Evolutionary conservation across 2,888 invertebrate species (phyloP).

Genomic region (Cephonodes hylas): DNA sequence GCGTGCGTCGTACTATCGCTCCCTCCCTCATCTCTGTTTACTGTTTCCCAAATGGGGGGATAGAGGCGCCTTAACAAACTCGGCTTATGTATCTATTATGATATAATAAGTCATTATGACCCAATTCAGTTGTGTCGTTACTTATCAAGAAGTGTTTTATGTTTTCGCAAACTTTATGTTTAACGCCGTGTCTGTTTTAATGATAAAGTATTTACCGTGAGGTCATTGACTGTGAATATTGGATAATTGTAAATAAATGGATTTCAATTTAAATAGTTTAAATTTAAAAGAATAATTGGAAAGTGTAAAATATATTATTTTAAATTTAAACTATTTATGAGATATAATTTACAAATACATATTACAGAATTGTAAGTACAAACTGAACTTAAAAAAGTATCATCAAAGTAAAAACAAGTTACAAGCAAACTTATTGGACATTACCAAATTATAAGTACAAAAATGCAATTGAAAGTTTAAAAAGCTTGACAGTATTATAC

Average conservation of each 20-base stretch:
- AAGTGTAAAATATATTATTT: not conserved
- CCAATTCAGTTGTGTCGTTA: constrained; percentile 32
- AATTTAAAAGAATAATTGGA: not conserved
- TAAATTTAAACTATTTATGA: no score
- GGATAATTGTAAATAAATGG: not conserved
- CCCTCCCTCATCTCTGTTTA: constrained; percentile 75
- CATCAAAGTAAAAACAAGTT: no score
- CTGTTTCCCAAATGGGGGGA: constrained; percentile 72
- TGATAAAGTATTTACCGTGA: not conserved
- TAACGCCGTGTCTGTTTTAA: not conserved
- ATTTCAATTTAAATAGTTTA: not conserved
- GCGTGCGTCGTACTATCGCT: constrained; percentile 73
- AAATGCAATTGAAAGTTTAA: no score
- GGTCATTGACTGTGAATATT: not conserved
- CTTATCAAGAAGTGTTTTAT: constrained; percentile 10
- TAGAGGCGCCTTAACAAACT: constrained; percentile 62
- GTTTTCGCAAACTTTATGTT: not conserved
- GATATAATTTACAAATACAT: no score
- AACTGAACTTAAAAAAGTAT: no score
- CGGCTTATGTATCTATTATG: constrained; percentile 61
- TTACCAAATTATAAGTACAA: no score
- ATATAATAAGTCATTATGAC: constrained; percentile 43
- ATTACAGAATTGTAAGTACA: no score
- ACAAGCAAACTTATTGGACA: no score
- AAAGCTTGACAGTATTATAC: no score